Base-by-base conservation (phyloP, 1,140 invertebrate species). In the Mya arenaria region DNA sequence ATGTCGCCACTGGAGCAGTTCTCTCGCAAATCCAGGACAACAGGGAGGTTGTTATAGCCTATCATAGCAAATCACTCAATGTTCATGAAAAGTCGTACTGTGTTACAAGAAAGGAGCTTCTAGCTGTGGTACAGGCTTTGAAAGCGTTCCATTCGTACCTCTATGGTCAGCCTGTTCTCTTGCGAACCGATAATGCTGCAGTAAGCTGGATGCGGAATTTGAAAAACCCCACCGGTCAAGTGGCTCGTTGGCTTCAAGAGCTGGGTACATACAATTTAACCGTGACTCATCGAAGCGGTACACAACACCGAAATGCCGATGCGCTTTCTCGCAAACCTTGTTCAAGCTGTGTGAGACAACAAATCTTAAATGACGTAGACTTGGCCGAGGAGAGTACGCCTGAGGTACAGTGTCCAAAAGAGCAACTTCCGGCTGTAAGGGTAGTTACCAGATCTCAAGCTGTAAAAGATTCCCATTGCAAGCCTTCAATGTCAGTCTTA, bases 31-130 rank as follows among this genome's bases (percentile, higher is more conserved):
- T 72, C 28, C 56, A 86, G 36, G 85, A 87, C 15, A 80, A 86
- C 44, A 36, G 62, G 30, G 85, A 86, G 60, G 19, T 62, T n/a
- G 77, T 85, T 0, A 82, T 89, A 4, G 83, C 85, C 1, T 90
- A 85, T 75, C 62, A 34, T 15, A 86, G 81, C 52, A 68, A 66
- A 34, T 28, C 75, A 6, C 74, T 89, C 8, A 85, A 55, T 36
- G 62, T 36, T n/a, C 82, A 92, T 25, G 93, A 95, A 87, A 82
- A 87, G 78, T 92, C 92, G 10, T 95, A 95, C 85, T 88, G 85
- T 68, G 75, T 77, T 10, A 87, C 87, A 13, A 0, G 60, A 28
- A 52, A 52, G 25, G 48, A 52, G 10, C 48, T 52, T 19, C 32
- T 28, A 1, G 23, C 32, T 34, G 62, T 34, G 32, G 37, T 68